Evolutionary conservation across 2,888 invertebrate species (phyloP), one percentile per base, ranked within the genome.

Genomic region (Eristalis intricaria): DNA sequence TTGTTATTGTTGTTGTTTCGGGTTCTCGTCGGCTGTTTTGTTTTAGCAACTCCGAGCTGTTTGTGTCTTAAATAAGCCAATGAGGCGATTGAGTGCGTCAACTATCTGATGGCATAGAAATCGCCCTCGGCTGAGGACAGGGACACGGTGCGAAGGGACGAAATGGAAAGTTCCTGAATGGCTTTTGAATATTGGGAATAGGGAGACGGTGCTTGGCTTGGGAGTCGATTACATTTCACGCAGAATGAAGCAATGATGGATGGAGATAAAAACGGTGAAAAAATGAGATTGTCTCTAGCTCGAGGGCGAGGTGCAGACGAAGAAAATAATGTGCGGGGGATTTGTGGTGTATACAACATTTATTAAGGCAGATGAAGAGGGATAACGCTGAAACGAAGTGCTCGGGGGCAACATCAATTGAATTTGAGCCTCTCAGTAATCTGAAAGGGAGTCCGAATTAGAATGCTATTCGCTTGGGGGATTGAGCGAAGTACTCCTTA

Each of bases 21-120:
- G 26, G 15, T 60, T 26, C 26, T 26, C 60, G 60, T 26, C 26
- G 60, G 60, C 23, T 60, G 60, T 23, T 26, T 65, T 74, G 64
- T 73, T 32, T 63, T 70, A n/a, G 13, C 35, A 40, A 35, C 38
- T 61, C 8, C 4, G 40, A 73, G 5, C 29, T 65, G 73, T 29
- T 22, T 60, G 23, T 32, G n/a, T 23, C 32, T 13, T 26, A 69
- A 56, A 11, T 63, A 73, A 50, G 60, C 29, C n/a, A 22, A 35
- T 76, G 22, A 38, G 23, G 43, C 68, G 29, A 60, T 19, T 75
- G 66, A 32, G 19, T 19, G 26, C 23, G 61, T 43, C 23, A 35
- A 76, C 61, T 69, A 61, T 75, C 65, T 26, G 26, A 23, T 23
- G 58, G 58, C 13, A 22, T 22, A 58, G 58, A 58, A 22, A 11